A percentile compares a stretch with the other conserved stretches of the same genome.
phyloP scores from a whole-genome alignment of 2,113 vertebrate genomes.

The Chelonoidis abingdonii region DNA sequence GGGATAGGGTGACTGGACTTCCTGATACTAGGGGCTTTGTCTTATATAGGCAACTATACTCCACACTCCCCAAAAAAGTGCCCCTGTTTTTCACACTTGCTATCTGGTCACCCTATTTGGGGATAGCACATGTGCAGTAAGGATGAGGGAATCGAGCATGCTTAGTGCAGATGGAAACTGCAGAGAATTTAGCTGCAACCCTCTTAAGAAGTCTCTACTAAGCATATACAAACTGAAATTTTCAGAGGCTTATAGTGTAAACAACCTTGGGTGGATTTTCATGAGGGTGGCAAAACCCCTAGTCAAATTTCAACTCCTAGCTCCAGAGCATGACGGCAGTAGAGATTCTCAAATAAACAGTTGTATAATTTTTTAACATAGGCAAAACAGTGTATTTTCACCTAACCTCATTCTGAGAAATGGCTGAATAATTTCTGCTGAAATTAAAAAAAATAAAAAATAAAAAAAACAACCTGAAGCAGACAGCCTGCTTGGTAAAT shows the following conservation, averaged over 20 bases:
- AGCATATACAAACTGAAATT: conserved; percentile 10
- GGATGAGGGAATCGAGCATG: background rate
- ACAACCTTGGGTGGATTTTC: background rate
- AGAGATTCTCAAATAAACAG: conserved; percentile 1
- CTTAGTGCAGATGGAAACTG: background rate
- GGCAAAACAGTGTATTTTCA: background rate
- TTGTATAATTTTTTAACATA: background rate
- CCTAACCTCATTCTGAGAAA: background rate
- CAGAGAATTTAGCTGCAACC: conserved; percentile 32
- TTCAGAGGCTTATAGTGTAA: background rate
- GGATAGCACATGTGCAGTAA: background rate
- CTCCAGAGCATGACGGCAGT: conserved; percentile 16
- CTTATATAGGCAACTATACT: background rate
- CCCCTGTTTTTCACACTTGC: background rate
- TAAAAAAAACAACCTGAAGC: background rate
- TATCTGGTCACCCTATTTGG: background rate
- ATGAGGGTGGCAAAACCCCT: background rate
- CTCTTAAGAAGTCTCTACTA: background rate
- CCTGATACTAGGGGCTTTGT: background rate
- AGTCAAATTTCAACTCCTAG: conserved; percentile 7
- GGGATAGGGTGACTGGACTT: background rate
- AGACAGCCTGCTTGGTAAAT: background rate
- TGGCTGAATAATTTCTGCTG: background rate
- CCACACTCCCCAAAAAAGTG: background rate
- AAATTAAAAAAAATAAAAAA: background rate